A percentile compares a stretch with the other conserved stretches of the same genome.
Conservation (phyloP, 2,113 vertebrate genomes). For the Recurvirostra avosetta region DNA sequence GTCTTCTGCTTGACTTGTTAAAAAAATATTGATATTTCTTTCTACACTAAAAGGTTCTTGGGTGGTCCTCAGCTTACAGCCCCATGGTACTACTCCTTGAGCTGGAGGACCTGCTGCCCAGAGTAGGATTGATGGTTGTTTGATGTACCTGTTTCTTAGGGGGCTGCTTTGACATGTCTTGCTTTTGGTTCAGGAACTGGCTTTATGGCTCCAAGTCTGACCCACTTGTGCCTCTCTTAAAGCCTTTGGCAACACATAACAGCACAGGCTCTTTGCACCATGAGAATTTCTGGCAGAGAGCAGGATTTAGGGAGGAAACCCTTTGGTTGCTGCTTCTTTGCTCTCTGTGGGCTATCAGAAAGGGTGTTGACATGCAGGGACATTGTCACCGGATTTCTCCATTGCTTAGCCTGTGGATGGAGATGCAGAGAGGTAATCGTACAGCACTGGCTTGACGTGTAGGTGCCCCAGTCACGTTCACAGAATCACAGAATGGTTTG, state of each 20-base stretch:
- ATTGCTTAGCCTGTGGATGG: not conserved
- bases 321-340: not conserved
- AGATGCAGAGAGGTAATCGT: not conserved
- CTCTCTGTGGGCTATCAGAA: not conserved
- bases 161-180: not conserved
- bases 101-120: not conserved
- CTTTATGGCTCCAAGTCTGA: not conserved
- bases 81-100: not conserved
- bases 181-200: not conserved
- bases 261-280: not conserved
- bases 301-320: not conserved
- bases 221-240: fast-evolving
- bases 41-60: not conserved
- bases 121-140: not conserved
- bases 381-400: not conserved
- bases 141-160: not conserved
- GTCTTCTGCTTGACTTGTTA: not conserved
- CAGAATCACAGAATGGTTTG: not conserved
- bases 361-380: not conserved
- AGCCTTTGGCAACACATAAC: not conserved
- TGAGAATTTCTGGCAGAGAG: not conserved
- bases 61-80: not conserved
- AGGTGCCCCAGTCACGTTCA: not conserved
- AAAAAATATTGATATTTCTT: not conserved
- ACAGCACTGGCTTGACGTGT: fast-evolving